These are phyloP conservation scores for Tubulanus polymorphus DNA, from an alignment of 2,888 invertebrate genomes.

Conservation along the genomic window DNA sequence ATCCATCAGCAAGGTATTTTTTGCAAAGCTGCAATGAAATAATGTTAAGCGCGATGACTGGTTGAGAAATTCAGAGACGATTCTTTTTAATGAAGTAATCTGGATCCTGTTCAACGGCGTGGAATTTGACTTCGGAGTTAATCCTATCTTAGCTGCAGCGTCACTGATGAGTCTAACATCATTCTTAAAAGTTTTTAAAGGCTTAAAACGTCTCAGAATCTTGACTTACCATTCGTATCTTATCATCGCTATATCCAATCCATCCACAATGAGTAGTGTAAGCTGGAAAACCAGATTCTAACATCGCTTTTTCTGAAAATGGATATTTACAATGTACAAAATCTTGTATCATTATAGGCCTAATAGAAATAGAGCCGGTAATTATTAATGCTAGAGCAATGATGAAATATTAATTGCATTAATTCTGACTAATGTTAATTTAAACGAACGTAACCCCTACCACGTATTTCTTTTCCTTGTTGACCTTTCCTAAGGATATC, in stretches of 20 bases:
- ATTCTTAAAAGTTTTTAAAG: too few relatives aligned
- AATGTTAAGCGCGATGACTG: too few relatives aligned
- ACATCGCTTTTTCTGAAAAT: conserved; percentile 60
- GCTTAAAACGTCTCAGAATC: too few relatives aligned
- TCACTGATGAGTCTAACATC: too few relatives aligned
- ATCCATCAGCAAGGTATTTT: conserved; percentile 71
- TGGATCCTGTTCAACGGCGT: background rate
- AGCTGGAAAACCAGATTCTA: conserved; percentile 73
- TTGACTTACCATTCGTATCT: conserved; percentile 59
- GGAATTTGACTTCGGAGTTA: too few relatives aligned
- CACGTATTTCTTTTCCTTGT: conserved; percentile 59
- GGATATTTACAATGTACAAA: background rate
- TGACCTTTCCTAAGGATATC: conserved; percentile 63
- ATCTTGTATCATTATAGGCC: too few relatives aligned
- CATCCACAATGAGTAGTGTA: conserved; percentile 80
- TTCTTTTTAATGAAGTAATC: background rate
- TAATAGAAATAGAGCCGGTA: too few relatives aligned
- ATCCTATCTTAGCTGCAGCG: too few relatives aligned
- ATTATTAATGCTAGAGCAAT: conserved; percentile 79
- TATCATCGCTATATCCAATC: conserved; percentile 79
- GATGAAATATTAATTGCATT: conserved; percentile 65
- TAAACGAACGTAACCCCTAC: conserved; percentile 24
- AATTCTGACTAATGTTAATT: conserved; percentile 54
- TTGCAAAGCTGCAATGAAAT: conserved; percentile 59
- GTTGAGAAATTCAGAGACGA: background rate